Evolutionary conservation across 1,140 invertebrate species (phyloP), one percentile per base, ranked within the genome.

Genomic region (Zaprionus davidi): DNA sequence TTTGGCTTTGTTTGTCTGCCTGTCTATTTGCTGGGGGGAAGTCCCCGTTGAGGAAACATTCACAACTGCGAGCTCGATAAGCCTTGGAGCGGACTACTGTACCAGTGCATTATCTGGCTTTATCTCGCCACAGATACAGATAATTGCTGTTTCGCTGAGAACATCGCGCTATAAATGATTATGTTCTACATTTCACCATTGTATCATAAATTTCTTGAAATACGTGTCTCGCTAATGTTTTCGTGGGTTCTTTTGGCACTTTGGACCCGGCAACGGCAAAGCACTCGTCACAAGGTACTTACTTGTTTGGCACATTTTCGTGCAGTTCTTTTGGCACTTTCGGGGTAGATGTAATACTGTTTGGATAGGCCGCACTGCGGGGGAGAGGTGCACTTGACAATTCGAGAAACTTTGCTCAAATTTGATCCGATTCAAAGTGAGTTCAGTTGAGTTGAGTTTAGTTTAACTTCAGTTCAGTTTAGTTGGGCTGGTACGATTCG

Each of bases 281-380:
- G 24, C 9, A 15, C 31, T 46, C n/a, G n/a, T 38, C 36, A 38
- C 13, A 5, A 15, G 17, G 34, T 78, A 85, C 84, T 87, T 71
- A 87, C 84, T 81, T 83, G 56, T 62, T 31, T 75, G 77, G 71
- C 68, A 78, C 82, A 82, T 86, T 68, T 81, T 75, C 0, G 46
- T 12, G 17, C 56, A 20, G 24, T 56, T 55, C 26, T 71, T 36
- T 38, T 26, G 36, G 34, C 24, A 49, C 17, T 60, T 7, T 11
- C 7, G 26, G 26, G 31, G 3, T 34, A 17, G 3, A 17, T 28
- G 2, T 36, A 72, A 72, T 58, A 38, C 41, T 72, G 41, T 17
- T 34, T 22, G 4, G 44, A 17, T 15, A 31, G 9, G 9, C 46
- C 20, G 20, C 46, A 22, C 20, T 51, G 46, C 12, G 20, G 46